Conservation (phyloP, 2,888 invertebrate genomes). For the Rambutsinella grinnellia region DNA sequence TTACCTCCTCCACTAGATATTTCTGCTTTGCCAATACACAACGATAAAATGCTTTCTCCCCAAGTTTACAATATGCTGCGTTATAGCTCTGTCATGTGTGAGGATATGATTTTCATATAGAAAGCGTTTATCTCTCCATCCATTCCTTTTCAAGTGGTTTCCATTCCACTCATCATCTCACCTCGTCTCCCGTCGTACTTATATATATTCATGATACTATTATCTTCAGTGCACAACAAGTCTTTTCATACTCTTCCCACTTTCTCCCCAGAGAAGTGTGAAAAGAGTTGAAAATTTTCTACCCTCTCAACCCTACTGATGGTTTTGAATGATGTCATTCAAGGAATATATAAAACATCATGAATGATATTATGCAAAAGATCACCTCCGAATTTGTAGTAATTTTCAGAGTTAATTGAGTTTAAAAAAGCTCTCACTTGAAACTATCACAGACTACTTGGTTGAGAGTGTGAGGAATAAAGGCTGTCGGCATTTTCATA, state of each 20-base stretch:
- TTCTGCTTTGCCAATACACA: too few relatives aligned
- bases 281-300: too few relatives aligned
- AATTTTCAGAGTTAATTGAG: constrained; percentile 50
- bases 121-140: constrained; percentile 28
- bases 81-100: too few relatives aligned
- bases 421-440: constrained; percentile 28
- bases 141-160: constrained; percentile 27
- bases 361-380: too few relatives aligned
- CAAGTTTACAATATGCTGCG: too few relatives aligned
- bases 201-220: constrained; percentile 28
- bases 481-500: too few relatives aligned
- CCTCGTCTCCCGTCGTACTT: constrained; percentile 6
- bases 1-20: constrained; percentile 49
- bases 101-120: neutral
- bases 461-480: too few relatives aligned
- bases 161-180: constrained; percentile 1
- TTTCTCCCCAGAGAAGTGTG: too few relatives aligned
- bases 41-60: too few relatives aligned
- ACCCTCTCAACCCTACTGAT: too few relatives aligned
- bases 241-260: constrained; percentile 5
- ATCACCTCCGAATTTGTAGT: constrained; percentile 13
- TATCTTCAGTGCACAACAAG: constrained; percentile 14
- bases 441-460: too few relatives aligned
- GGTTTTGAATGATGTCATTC: constrained; percentile 5
- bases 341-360: neutral